phyloP scores from a whole-genome alignment of 2,113 vertebrate species.

The Erythrocercus mccallii region DNA sequence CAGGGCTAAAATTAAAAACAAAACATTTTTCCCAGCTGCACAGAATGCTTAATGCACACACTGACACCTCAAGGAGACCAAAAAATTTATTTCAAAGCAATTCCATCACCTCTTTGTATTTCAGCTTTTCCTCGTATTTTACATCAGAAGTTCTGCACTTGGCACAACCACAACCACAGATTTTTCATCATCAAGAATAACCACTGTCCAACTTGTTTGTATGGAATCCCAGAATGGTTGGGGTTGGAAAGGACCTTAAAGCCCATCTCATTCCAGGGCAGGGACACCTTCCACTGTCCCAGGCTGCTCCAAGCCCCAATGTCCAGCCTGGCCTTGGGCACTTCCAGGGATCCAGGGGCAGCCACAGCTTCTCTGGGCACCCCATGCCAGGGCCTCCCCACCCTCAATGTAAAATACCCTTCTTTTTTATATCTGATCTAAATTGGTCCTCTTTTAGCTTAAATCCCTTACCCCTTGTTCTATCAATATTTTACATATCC shows the following conservation, averaged over 20 bases:
- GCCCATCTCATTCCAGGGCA: not conserved
- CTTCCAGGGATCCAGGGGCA: not conserved
- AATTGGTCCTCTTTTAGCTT: not conserved
- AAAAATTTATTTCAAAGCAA: not conserved
- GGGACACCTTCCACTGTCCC: not conserved
- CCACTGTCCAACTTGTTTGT: not conserved
- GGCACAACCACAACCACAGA: no score
- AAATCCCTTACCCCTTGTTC: not conserved
- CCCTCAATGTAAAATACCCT: not conserved
- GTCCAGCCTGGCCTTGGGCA: not conserved
- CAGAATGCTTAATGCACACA: not conserved
- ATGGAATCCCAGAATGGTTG: not conserved
- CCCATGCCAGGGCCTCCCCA: not conserved
- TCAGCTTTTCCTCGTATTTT: not conserved
- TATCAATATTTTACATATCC: not conserved
- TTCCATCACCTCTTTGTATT: not conserved
- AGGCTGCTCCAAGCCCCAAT: rapidly evolving
- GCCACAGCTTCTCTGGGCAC: not conserved
- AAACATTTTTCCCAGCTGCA: conserved; percentile 1
- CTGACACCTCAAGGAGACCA: not conserved
- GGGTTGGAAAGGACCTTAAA: not conserved
- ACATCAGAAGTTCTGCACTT: not conserved
- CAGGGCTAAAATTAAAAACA: conserved; percentile 42
- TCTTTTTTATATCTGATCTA: not conserved
- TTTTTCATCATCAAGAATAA: not conserved